phyloP scores from a whole-genome alignment of 2,888 invertebrate genomes.

The Lithophane ornitopus region DNA sequence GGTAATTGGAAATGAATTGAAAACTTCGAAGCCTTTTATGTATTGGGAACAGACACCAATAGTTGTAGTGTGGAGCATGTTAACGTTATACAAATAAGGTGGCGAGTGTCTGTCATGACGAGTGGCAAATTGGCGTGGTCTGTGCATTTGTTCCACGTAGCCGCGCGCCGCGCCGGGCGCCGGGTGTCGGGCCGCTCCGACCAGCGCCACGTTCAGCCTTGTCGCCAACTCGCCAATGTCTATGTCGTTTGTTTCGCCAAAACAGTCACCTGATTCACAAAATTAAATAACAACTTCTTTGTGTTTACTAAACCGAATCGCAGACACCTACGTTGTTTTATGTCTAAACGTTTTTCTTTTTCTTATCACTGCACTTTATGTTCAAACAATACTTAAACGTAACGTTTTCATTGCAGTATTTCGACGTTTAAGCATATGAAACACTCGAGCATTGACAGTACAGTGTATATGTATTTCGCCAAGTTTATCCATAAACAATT shows the following conservation, averaged over 20 bases:
- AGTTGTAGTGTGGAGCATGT: constrained; percentile 79
- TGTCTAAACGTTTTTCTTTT: background rate
- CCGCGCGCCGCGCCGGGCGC: constrained; percentile 58
- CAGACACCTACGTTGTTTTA: constrained; percentile 4
- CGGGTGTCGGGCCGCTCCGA: constrained; percentile 64
- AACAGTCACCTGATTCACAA: constrained; percentile 66
- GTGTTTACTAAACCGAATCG: constrained; percentile 29
- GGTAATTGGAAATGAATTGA: constrained; percentile 19
- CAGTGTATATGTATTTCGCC: constrained; percentile 43
- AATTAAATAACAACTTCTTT: constrained; percentile 62
- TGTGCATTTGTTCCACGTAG: constrained; percentile 83
- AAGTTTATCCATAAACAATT: constrained; percentile 57
- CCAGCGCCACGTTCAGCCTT: constrained; percentile 81
- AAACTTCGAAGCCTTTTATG: constrained; percentile 53
- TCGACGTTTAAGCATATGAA: constrained; percentile 1
- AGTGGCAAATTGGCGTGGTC: constrained; percentile 86
- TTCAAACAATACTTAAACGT: background rate
- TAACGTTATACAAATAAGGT: constrained; percentile 85
- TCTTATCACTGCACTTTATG: background rate
- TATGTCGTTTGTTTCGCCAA: constrained; percentile 76
- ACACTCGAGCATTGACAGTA: constrained; percentile 38
- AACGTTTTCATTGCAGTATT: constrained; percentile 7
- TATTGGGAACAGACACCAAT: constrained; percentile 75
- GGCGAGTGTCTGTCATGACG: constrained; percentile 81
- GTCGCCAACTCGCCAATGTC: constrained; percentile 73